Evolutionary conservation across 2,797 vertebrate genomes (phyloP).

Genomic region (Linurgus olivaceus): DNA sequence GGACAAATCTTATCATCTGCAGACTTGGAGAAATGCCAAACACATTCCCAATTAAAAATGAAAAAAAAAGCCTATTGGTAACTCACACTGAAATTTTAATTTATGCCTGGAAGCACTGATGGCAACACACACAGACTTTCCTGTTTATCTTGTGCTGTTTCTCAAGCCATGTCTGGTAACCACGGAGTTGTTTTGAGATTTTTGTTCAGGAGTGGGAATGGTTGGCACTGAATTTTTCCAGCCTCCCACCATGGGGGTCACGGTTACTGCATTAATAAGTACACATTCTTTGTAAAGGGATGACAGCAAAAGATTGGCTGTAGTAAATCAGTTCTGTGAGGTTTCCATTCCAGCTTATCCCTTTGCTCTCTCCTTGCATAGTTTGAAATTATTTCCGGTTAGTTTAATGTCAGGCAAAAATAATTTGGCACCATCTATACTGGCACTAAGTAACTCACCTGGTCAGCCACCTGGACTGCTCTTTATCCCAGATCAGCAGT

Average conservation of each 20-base stretch:
- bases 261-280: accelerated
- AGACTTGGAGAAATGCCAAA: not conserved
- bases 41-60: not conserved
- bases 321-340: not conserved
- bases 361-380: not conserved
- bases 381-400: not conserved
- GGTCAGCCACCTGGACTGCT: not conserved
- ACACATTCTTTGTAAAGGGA: not conserved
- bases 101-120: not conserved
- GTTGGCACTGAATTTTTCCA: not conserved
- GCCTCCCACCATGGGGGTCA: not conserved
- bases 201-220: not conserved
- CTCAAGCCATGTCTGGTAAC: not conserved
- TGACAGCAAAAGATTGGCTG: not conserved
- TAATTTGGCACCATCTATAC: not conserved
- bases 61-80: not conserved
- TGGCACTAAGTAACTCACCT: not conserved
- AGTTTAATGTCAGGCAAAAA: not conserved
- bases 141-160: not conserved
- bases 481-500: not conserved
- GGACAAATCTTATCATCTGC: not conserved
- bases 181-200: not conserved
- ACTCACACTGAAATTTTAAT: not conserved
- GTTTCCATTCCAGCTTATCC: not conserved
- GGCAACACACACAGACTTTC: not conserved